Conservation (phyloP, 2,797 vertebrate genomes). For the Bucorvus abyssinicus region DNA sequence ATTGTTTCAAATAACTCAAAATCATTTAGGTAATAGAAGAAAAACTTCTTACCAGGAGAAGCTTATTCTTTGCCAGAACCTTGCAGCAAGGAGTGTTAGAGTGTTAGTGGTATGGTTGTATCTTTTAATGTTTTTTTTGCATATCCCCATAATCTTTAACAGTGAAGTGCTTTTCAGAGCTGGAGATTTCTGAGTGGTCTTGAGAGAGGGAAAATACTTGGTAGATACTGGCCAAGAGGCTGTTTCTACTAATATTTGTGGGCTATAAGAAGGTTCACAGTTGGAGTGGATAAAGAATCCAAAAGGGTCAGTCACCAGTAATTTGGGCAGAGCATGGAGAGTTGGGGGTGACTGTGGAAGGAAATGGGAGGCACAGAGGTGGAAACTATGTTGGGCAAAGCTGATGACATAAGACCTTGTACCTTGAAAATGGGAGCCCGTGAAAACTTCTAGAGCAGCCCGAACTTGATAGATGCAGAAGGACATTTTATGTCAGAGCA, state of each 20-base stretch:
- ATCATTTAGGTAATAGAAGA: constrained; percentile 1
- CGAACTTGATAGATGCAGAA: neutral
- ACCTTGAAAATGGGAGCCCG: neutral
- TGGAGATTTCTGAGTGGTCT: neutral
- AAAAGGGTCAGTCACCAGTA: neutral
- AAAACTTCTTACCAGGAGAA: neutral
- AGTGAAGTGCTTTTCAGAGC: neutral
- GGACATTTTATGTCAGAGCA: neutral
- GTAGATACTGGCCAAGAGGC: neutral
- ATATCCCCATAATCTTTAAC: neutral
- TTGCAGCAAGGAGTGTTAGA: neutral
- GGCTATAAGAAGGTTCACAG: neutral
- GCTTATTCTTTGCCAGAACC: constrained; percentile 7
- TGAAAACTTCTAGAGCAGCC: neutral
- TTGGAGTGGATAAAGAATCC: neutral
- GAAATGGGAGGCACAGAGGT: neutral
- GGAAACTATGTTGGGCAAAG: neutral
- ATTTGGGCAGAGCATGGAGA: neutral
- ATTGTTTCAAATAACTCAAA: constrained; percentile 17
- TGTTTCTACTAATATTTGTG: neutral
- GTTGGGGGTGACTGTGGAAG: neutral
- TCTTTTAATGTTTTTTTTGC: neutral
- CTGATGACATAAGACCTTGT: neutral
- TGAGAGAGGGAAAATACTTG: neutral
- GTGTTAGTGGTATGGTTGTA: fast-evolving